Base-by-base conservation (phyloP, 2,888 invertebrate genomes). In the Nezara viridula region DNA sequence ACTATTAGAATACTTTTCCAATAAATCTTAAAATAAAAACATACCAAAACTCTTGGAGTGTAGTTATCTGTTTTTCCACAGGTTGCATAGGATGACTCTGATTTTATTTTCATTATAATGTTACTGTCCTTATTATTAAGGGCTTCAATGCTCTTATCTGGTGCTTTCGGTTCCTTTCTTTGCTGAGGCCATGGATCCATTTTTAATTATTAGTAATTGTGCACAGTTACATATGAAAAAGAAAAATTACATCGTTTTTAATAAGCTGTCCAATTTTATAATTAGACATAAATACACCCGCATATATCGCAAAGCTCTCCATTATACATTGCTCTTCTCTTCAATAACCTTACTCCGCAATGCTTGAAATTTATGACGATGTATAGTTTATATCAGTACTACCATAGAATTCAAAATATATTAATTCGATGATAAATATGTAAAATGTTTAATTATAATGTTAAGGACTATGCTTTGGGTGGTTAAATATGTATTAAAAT, bases 181-280 rank as follows among this genome's bases (percentile, higher is more conserved):
- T 95, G 95, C 93, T 96, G 95, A 93, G 96, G 96, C 93, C 95
- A 95, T 94, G 96, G 96, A 94, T 96, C 95, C 96, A 96, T 96
- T 94, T 95, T 95, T 94, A 91, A 90, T 37, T 37, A 24, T 32
- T 6, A 12, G 24, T 40, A 87, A 52, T 37, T 86, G n/a, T 12
- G 52, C 49, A 86, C 24, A 44, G 40, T 86, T 86, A 86, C 50
- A 86, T 86, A 32, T 19, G 86, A 55, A 86, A 60, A 40, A 16
- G 24, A 37, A 55, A 86, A 55, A 40, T 55, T 55, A 86, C 86
- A 86, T 86, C 32, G 37, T 60, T 86, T 86, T 37, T 32, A 52
- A 60, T 55, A 55, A 55, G 3, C 2, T 52, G 40, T 24, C 37
- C 49, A 55, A 86, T 52, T 40, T 55, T 60, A 24, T 55, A 40